These are phyloP conservation scores for Mellilla xanthometata DNA, from an alignment of 2,888 invertebrate genomes.

Conservation along the genomic window DNA sequence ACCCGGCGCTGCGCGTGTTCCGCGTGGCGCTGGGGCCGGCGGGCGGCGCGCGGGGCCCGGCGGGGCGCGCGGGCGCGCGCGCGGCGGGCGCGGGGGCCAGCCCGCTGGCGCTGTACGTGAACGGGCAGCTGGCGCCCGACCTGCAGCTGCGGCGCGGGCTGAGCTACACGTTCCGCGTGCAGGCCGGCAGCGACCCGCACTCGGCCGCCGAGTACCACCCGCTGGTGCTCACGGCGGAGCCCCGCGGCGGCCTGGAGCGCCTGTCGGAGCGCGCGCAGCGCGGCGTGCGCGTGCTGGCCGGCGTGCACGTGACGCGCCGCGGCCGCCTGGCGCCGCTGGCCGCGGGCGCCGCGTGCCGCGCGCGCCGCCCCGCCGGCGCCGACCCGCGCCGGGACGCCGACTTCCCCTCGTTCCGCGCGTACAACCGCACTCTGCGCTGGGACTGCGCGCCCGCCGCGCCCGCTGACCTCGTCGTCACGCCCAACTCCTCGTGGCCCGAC, in stretches of 20 bases:
- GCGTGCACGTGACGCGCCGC: constrained; percentile 91
- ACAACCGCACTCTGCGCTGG: constrained; percentile 88
- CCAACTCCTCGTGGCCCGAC: constrained; percentile 96
- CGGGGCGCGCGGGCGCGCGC: constrained; percentile 86
- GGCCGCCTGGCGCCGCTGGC: constrained; percentile 87
- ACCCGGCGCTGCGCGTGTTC: constrained; percentile 89
- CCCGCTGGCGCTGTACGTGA: constrained; percentile 95
- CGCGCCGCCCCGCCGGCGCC: constrained; percentile 55
- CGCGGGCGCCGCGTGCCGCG: constrained; percentile 23
- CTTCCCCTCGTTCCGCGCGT: constrained; percentile 91
- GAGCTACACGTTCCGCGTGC: constrained; percentile 86
- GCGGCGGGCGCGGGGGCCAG: constrained; percentile 86
- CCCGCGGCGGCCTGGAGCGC: constrained; percentile 93
- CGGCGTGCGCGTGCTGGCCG: constrained; percentile 87
- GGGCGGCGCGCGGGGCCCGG: constrained; percentile 90
- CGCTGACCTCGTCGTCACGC: constrained; percentile 90
- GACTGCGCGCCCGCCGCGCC: constrained; percentile 88
- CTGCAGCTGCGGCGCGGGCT: constrained; percentile 93
- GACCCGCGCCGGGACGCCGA: constrained; percentile 91
- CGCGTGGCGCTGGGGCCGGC: constrained; percentile 92
- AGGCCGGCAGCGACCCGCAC: constrained; percentile 77
- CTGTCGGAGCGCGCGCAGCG: constrained; percentile 74
- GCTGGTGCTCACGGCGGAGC: constrained; percentile 92
- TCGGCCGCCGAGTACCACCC: constrained; percentile 93
- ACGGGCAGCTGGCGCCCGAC: constrained; percentile 94